Percentiles rank a stretch among this genome's conserved stretches.
Evolutionary conservation across 1,140 invertebrate species (phyloP).

Genomic region (Branchinecta lindahli): DNA sequence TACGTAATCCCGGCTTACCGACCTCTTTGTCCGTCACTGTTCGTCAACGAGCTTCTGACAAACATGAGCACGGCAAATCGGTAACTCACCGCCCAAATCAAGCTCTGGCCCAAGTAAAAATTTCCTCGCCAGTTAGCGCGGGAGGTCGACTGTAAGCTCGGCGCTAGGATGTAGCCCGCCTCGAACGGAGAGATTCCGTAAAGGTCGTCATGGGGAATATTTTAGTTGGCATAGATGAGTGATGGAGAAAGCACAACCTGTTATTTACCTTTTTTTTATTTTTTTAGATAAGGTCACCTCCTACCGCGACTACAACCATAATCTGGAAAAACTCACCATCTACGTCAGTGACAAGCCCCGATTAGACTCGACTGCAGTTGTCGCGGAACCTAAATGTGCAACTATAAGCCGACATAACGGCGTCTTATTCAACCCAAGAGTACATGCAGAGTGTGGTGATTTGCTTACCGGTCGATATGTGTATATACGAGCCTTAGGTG

Average conservation of each 20-base stretch:
- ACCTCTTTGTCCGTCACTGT: too few relatives aligned
- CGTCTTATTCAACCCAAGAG: constrained; percentile 34
- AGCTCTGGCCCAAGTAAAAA: too few relatives aligned
- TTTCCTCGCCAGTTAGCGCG: too few relatives aligned
- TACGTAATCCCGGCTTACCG: too few relatives aligned
- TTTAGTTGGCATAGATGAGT: too few relatives aligned
- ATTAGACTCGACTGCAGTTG: constrained; percentile 26
- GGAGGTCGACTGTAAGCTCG: too few relatives aligned
- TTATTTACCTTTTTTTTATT: constrained; percentile 16
- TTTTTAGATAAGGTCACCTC: constrained; percentile 31
- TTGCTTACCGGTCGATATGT: constrained; percentile 37
- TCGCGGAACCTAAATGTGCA: constrained; percentile 33
- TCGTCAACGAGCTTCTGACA: too few relatives aligned
- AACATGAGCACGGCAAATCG: too few relatives aligned
- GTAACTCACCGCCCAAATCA: too few relatives aligned
- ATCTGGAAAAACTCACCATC: constrained; percentile 38
- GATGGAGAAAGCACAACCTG: background rate
- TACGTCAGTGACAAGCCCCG: constrained; percentile 36
- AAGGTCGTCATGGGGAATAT: too few relatives aligned
- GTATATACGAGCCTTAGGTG: constrained; percentile 38
- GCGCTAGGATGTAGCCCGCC: too few relatives aligned
- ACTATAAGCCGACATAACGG: constrained; percentile 37
- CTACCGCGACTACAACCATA: constrained; percentile 37
- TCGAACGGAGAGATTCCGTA: too few relatives aligned
- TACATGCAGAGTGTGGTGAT: constrained; percentile 37